phyloP scores from a whole-genome alignment of 2,888 invertebrate species.

The Volucella inanis region DNA sequence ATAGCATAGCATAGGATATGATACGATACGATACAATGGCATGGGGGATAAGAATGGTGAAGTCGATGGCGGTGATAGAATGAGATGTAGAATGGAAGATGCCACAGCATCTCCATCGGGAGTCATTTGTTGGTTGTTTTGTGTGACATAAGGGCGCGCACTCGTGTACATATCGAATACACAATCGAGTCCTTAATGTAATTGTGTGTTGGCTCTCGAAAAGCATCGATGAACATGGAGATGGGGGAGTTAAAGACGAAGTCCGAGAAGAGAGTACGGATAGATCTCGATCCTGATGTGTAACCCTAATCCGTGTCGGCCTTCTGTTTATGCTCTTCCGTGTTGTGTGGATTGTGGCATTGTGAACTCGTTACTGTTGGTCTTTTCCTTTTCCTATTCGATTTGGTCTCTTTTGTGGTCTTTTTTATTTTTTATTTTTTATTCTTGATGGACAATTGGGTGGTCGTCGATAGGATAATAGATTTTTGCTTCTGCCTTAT shows the following conservation, averaged over 20 bases:
- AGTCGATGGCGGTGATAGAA: too few species aligned
- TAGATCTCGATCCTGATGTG: conserved; percentile 41
- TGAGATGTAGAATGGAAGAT: conserved; percentile 17
- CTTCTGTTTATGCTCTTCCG: conserved; percentile 43
- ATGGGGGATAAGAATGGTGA: background rate
- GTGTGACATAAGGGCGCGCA: conserved; percentile 72
- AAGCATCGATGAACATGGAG: background rate
- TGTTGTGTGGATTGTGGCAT: conserved; percentile 47
- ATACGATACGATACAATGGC: background rate
- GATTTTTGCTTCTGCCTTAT: conserved; percentile 32
- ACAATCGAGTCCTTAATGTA: conserved; percentile 73
- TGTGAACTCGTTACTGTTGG: conserved; percentile 49
- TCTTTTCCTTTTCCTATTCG: conserved; percentile 22
- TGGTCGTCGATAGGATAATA: conserved; percentile 56
- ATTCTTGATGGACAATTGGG: conserved; percentile 72
- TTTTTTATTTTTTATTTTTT: conserved; percentile 1
- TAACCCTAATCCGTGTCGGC: conserved; percentile 65
- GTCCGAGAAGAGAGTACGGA: background rate
- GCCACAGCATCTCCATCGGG: conserved; percentile 54
- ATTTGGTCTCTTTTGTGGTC: conserved; percentile 11
- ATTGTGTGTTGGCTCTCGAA: conserved; percentile 64
- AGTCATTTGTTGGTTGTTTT: conserved; percentile 72
- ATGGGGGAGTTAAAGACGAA: background rate
- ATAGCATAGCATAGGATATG: too few species aligned
- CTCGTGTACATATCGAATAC: conserved; percentile 63